These are phyloP conservation scores for Clistopyga incitator DNA, from an alignment of 2,888 invertebrate genomes.

Conservation along the genomic window DNA sequence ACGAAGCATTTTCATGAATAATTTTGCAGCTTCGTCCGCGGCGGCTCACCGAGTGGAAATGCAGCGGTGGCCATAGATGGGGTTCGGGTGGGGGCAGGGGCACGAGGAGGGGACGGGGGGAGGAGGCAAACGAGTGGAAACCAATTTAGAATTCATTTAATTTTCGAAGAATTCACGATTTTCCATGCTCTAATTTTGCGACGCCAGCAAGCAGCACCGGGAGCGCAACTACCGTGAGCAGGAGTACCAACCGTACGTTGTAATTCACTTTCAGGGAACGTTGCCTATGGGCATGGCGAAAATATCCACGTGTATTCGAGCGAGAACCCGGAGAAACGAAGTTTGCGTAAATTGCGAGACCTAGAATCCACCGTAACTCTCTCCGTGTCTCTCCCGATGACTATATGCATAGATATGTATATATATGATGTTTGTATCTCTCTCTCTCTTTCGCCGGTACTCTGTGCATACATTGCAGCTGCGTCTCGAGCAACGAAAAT, in stretches of 20 bases:
- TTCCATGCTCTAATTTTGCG: constrained; percentile 28
- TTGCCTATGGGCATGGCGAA: constrained; percentile 5
- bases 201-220: background rate
- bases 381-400: background rate
- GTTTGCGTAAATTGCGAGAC: constrained; percentile 45
- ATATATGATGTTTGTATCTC: background rate
- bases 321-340: constrained; percentile 40
- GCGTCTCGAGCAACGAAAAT: constrained; percentile 31
- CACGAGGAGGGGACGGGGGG: background rate
- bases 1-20: constrained; percentile 64
- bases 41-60: background rate
- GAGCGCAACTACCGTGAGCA: background rate
- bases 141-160: constrained; percentile 52
- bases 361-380: constrained; percentile 12
- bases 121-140: constrained; percentile 19
- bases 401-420: no score
- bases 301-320: constrained; percentile 12
- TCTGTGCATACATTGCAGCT: constrained; percentile 25
- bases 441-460: background rate
- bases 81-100: no score
- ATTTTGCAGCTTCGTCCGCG: constrained; percentile 41
- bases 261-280: constrained; percentile 35
- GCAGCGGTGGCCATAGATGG: background rate
- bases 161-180: constrained; percentile 39
- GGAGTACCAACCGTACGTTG: constrained; percentile 4